Evolutionary conservation across 2,797 vertebrate species (phyloP).

Genomic region (Poeciliopsis infans): DNA sequence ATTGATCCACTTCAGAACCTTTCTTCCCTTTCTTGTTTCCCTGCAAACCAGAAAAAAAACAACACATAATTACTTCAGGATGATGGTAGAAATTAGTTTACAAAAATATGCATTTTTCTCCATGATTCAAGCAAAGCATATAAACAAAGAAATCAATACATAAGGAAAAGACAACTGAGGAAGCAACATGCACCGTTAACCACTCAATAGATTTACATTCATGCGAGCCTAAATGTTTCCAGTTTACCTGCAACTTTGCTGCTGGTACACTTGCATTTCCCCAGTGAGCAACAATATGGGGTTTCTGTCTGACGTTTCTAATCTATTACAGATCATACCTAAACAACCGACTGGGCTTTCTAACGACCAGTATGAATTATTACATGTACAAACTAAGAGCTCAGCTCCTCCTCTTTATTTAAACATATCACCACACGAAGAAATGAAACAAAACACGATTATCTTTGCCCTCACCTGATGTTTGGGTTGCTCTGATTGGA

Average conservation of each 20-base stretch:
- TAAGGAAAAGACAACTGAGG: background rate
- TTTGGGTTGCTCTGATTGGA: conserved; percentile 91
- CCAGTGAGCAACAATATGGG: background rate
- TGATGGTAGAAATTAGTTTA: background rate
- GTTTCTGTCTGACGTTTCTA: background rate
- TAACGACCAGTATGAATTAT: background rate
- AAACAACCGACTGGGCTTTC: background rate
- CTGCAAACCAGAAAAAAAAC: conserved; percentile 73
- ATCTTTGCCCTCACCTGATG: conserved; percentile 76
- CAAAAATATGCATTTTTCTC: background rate
- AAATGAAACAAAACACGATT: background rate
- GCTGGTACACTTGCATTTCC: background rate
- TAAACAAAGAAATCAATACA: background rate
- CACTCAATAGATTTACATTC: background rate
- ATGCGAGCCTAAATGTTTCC: background rate
- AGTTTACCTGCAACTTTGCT: background rate
- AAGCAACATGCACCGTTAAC: background rate
- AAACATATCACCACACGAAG: background rate
- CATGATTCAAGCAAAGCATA: background rate
- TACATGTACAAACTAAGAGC: background rate
- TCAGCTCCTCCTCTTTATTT: background rate
- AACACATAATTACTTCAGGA: background rate
- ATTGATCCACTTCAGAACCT: conserved; percentile 84
- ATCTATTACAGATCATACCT: background rate
- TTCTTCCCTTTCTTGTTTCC: conserved; percentile 88